phyloP scores from a whole-genome alignment of 2,113 vertebrate species.

The Sinocyclocheilus anshuiensis region DNA sequence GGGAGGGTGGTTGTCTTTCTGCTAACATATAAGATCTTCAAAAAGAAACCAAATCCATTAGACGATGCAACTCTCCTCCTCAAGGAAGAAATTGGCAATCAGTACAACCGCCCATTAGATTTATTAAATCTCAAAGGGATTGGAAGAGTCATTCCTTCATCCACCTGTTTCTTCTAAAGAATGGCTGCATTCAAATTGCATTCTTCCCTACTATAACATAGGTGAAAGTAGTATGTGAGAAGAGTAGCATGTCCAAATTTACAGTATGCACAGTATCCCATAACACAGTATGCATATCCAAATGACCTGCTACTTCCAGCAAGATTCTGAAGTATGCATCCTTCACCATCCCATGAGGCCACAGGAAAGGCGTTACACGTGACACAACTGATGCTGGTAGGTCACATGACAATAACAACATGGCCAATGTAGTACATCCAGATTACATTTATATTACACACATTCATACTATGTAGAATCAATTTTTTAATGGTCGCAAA shows the following conservation, averaged over 20 bases:
- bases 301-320: no score
- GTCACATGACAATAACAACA: neutral
- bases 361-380: neutral
- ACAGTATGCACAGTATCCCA: neutral
- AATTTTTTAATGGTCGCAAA: no score
- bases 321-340: neutral
- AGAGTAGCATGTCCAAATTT: neutral
- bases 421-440: neutral
- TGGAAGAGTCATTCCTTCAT: constrained; percentile 57
- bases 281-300: neutral
- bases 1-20: no score
- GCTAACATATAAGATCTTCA: neutral
- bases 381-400: neutral
- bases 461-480: neutral
- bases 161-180: constrained; percentile 7
- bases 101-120: constrained; percentile 74
- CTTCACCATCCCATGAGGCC: neutral
- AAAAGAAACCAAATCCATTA: constrained; percentile 69
- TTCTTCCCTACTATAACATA: neutral
- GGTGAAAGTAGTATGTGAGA: neutral
- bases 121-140: constrained; percentile 75
- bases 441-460: neutral
- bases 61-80: constrained; percentile 76
- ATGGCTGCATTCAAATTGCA: neutral
- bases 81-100: constrained; percentile 80